phyloP scores from a whole-genome alignment of 2,797 vertebrate species.

The Pyrocephalus nanus region DNA sequence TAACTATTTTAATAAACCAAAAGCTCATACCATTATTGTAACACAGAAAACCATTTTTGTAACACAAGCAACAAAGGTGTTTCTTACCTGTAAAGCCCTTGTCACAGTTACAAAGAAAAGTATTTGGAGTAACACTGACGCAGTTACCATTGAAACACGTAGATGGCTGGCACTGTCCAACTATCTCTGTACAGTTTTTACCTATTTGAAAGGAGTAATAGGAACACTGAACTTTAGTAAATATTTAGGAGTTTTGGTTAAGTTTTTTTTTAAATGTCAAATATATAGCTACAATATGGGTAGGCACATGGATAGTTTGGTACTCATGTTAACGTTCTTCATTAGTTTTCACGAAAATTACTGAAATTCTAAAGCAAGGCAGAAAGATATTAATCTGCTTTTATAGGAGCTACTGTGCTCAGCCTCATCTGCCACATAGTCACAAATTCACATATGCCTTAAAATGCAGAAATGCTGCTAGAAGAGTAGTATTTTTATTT shows the following conservation, averaged over 20 bases:
- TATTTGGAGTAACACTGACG: conserved; percentile 67
- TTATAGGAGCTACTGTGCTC: not conserved
- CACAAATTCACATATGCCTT: not conserved
- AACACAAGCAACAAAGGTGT: not conserved
- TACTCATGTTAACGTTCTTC: not conserved
- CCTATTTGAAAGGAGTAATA: conserved; percentile 70
- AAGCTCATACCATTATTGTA: not conserved
- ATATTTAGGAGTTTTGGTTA: not conserved
- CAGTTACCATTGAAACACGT: conserved; percentile 79
- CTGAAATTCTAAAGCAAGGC: not conserved
- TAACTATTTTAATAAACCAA: not conserved
- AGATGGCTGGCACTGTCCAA: conserved; percentile 76
- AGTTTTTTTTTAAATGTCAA: not conserved
- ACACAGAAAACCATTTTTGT: not conserved
- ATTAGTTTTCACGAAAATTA: not conserved
- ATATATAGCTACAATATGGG: not conserved
- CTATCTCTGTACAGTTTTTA: conserved; percentile 82
- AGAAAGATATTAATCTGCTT: not conserved
- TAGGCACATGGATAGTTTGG: not conserved
- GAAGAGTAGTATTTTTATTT: not conserved
- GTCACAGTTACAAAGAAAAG: conserved; percentile 78
- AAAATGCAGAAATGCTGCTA: not conserved
- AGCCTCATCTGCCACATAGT: not conserved
- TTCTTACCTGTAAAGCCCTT: conserved; percentile 65
- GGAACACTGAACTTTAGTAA: not conserved